Evolutionary conservation across 2,888 invertebrate species (phyloP).

Genomic region (Agriotes lineatus): DNA sequence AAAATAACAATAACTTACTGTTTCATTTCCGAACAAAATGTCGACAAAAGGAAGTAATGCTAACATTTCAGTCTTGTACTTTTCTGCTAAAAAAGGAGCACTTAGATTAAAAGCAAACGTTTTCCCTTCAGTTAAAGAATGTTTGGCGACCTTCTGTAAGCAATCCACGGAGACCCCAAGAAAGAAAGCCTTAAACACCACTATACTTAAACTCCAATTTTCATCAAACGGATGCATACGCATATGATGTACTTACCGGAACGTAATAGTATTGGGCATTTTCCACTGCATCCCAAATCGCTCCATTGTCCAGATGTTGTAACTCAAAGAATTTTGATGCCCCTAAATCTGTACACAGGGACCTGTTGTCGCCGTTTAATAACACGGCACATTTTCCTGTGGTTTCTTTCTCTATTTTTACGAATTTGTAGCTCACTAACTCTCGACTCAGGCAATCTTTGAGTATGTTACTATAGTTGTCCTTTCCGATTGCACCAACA

Average conservation of each 20-base stretch:
- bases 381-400: slow-evolving; percentile 53
- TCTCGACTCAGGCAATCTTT: slow-evolving; percentile 42
- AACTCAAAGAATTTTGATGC: slow-evolving; percentile 47
- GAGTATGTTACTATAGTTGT: slow-evolving; percentile 46
- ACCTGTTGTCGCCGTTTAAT: slow-evolving; percentile 47
- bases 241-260: slow-evolving; percentile 54
- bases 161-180: slow-evolving; percentile 48
- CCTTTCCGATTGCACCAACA: slow-evolving; percentile 51
- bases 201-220: too few species aligned
- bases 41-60: slow-evolving; percentile 47
- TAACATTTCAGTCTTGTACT: slow-evolving; percentile 46
- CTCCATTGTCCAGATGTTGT: slow-evolving; percentile 32
- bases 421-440: slow-evolving; percentile 42
- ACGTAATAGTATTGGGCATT: slow-evolving; percentile 48
- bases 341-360: slow-evolving; percentile 52
- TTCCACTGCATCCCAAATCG: slow-evolving; percentile 31
- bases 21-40: slow-evolving; percentile 54
- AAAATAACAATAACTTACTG: slow-evolving; percentile 50
- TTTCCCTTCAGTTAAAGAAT: slow-evolving; percentile 42
- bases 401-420: slow-evolving; percentile 28
- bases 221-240: too few species aligned
- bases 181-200: slow-evolving; percentile 55
- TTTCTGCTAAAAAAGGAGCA: slow-evolving; percentile 48
- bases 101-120: slow-evolving; percentile 53
- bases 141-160: slow-evolving; percentile 42